Evolutionary conservation across 2,888 invertebrate species (phyloP), one percentile per base, ranked within the genome.

Genomic region (Caenorhabditis parvicauda): DNA sequence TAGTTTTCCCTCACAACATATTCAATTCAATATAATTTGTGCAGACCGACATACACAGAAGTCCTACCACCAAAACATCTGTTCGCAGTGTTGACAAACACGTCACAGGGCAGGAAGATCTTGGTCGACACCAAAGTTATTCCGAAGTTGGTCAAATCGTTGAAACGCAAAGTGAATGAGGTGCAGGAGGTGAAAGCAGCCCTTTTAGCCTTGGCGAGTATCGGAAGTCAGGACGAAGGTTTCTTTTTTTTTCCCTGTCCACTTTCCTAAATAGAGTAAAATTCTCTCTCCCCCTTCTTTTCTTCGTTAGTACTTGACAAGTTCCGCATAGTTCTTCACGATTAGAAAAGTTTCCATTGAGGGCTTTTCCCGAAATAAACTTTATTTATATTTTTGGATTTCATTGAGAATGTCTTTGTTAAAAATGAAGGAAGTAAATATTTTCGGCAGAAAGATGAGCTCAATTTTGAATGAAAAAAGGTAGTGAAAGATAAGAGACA

Each of bases 31-130:
- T 12, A 41, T 19, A 9, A 41, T 42, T 1, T 58, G 55, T 32
- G 45, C 56, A 0, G 56, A 59, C 12, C 32, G 48, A 53, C 50
- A 32, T 55, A 48, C 12, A 17, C 58, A 44, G 70, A 69, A 22
- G 64, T 76, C 17, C 65, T 63, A 3, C 58, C 65, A 17, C 74
- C 71, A 7, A 22, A 59, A 17, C 76, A 76, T 60, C 55, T 75
- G 17, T 70, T 74, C 42, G 67, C 59, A 6, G 56, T 59, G n/a
- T 55, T 75, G 7, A 67, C 69, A 22, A 48, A n/a, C n/a, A n/a
- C n/a, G 46, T 21, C 75, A 75, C 49, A 45, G 54, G 22, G 54
- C 60, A 12, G 74, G 74, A 32, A 49, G 59, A 43, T 12, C n/a
- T n/a, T n/a, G n/a, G n/a, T 32, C 9, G 9, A n/a, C 35, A 9